Base-by-base conservation (phyloP, 2,113 vertebrate genomes). In the Cyprinodon variegatus region DNA sequence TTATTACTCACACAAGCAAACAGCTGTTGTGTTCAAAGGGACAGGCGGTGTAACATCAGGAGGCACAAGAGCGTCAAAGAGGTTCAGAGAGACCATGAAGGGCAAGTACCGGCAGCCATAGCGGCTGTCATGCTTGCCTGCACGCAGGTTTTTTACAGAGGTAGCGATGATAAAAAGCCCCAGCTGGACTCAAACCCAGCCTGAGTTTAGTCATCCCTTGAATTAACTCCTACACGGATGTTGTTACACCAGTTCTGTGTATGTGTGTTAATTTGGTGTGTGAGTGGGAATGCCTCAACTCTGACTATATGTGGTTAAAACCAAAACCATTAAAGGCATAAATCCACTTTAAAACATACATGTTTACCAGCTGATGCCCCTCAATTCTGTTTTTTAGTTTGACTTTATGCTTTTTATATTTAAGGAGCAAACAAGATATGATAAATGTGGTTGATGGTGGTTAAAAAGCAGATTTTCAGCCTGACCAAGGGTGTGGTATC, bases 21-120 rank as follows among this genome's bases (percentile, higher is more conserved):
- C 91, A 91, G 90, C 92, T 92, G 92, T 84, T 69, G 65, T 17
- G 82, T 87, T 91, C 90, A 92, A 91, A 92, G 89, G 85, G 77
- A n/a, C 75, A 61, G 41, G 70, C 64, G 60, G 70, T 48, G 1
- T 2, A 86, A 90, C 87, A 84, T 89, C 86, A 85, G 57, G 83
- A 90, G 82, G 48, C 70, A 59, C 29, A 17, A 62, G 10, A 75
- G 71, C 77, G 65, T 79, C 48, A 20, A 74, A 74, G 70, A 2
- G 82, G 77, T 87, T 87, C 85, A 88, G 73, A 91, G 68, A 82
- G 86, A 88, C 87, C 90, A 36, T 87, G 79, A 65, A 73, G 13
- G 3, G 85, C 83, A 78, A 80, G 60, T 60, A 81, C 85, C 39
- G 20, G 22, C 50, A 61, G 69, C 69, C 86, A 82, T 83, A 78